A percentile compares a stretch with the other conserved stretches of the same genome.
Evolutionary conservation across 2,888 invertebrate genomes (phyloP).

Genomic region (Poecilobothrus nobilitatus): DNA sequence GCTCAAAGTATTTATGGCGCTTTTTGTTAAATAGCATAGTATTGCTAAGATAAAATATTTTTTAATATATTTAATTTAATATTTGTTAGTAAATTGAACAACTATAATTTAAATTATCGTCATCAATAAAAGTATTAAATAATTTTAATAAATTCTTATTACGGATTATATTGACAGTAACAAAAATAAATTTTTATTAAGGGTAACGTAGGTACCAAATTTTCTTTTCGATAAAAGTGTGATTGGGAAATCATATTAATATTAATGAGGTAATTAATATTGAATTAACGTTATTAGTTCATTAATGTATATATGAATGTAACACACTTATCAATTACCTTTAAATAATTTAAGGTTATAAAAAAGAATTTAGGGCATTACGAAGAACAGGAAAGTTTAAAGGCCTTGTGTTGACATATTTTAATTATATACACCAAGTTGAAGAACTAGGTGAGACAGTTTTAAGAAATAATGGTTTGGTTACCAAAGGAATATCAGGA

Average conservation of each 20-base stretch:
- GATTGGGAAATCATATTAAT: no score
- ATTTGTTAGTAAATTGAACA: neutral
- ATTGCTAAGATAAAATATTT: neutral
- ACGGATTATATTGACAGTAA: no score
- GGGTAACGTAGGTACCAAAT: no score
- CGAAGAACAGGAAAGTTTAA: neutral
- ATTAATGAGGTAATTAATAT: no score
- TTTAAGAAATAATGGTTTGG: slow-evolving; percentile 19
- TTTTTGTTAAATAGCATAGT: neutral
- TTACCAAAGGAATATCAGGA: slow-evolving; percentile 36
- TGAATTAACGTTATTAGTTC: no score
- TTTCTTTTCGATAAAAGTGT: no score
- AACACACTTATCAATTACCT: no score
- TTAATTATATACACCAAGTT: neutral
- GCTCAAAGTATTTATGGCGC: slow-evolving; percentile 1
- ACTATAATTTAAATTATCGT: no score
- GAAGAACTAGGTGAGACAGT: neutral
- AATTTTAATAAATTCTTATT: no score
- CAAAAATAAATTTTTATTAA: no score
- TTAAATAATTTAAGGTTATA: neutral
- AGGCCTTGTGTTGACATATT: neutral
- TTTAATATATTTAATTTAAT: neutral
- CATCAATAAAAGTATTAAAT: neutral
- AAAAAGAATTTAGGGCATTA: no score
- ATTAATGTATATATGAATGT: no score